Evolutionary conservation across 2,888 invertebrate genomes (phyloP), one percentile per base, ranked within the genome.

Genomic region (Autographa pulchrina): DNA sequence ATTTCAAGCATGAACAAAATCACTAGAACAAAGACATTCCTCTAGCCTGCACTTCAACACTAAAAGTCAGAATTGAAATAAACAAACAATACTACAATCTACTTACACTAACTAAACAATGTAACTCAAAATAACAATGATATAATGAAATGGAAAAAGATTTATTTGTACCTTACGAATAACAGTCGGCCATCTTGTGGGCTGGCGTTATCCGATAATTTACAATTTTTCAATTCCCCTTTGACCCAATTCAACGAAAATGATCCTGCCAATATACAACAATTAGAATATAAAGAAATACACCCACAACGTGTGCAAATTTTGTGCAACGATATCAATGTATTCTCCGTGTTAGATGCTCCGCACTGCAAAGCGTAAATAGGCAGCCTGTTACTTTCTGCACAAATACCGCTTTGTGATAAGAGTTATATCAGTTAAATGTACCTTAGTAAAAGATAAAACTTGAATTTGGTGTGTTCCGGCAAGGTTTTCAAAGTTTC

Each of bases 181-280:
- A 95, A 94, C 93, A 93, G 95, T 94, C 96, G 95, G 96, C 96
- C 96, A 96, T 96, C 93, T 96, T 96, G 96, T 94, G 91, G 95
- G 93, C 94, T 95, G 86, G 95, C 95, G 94, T 94, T 95, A 94
- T 94, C 92, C 94, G 94, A 94, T 90, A 92, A 89, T 88, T 89
- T 91, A 89, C 84, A 86, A 90, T 87, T 90, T 91, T 91, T 91
- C 84, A 78, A 85, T 89, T 90, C 90, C 89, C 90, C 90, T 85
- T 81, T 86, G 87, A 90, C 88, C 89, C 87, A 86, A 86, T 87
- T 87, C 77, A 87, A 86, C 86, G 77, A 86, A 88, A 86, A 82
- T 84, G 68, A 86, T 72, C 82, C 85, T 89, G 86, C 88, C 74
- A 80, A 88, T 73, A 86, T 75, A 77, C 84, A 78, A 89, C 74